Base-by-base conservation (phyloP, 2,113 vertebrate species). In the Takifugu flavidus region DNA sequence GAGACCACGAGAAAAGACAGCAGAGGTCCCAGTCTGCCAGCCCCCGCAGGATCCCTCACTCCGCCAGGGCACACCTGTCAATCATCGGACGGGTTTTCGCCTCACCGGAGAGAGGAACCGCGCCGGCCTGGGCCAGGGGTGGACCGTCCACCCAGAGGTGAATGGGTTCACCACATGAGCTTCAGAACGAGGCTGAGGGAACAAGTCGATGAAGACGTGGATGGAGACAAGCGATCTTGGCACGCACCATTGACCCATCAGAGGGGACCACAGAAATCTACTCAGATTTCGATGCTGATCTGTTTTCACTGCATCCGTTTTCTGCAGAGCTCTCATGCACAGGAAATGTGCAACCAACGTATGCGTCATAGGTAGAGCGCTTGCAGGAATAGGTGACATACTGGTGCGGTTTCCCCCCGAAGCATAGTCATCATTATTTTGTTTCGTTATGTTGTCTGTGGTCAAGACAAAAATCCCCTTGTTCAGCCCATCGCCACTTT, bases 1-100 rank as follows among this genome's bases (percentile, higher is more conserved):
- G n/a, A 58, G 55, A 53, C 6, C 42, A 58, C 1, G 44, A 78
- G 28, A 77, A 67, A 59, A 79, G 49, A 11, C 60, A 71, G 56
- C 77, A 77, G 67, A 85, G 85, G 60, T 82, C 80, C 56, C 87
- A 85, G 65, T 87, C 86, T 11, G 71, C 75, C 34, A 87, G 86
- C 59, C 87, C 87, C 57, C 56, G 78, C 67, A 79, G 86, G 77
- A 72, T 84, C 26, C 69, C 80, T 45, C 65, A 74, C 42, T 53
- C 70, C 14, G 59, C 77, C 3, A 79, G 69, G 29, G 73, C 58
- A 46, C 62, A 71, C 65, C 50, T 80, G 63, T 65, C 80, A 6
- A 44, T 53, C 49, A 57, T 39, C 2, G 60, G 80, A 4, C 74
- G 70, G 3, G 58, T 85, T 31, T 81, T 82, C 51, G 80, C 81